A percentile compares a stretch with the other conserved stretches of the same genome.
Evolutionary conservation across 2,888 invertebrate genomes (phyloP).

Genomic region (Lycaena phlaeas): DNA sequence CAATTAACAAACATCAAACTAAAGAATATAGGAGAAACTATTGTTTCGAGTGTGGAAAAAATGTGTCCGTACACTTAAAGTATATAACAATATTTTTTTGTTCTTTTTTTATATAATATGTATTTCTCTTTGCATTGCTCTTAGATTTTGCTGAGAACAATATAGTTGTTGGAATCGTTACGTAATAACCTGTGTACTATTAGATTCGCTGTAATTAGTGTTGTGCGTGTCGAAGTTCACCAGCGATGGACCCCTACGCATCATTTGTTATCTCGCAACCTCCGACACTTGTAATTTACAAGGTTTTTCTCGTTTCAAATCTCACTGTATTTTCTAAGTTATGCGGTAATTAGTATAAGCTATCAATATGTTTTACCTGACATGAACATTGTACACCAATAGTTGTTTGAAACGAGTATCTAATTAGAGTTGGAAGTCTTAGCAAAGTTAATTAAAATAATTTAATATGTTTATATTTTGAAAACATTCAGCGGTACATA

Average conservation of each 20-base stretch:
- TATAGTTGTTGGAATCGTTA: too few relatives aligned
- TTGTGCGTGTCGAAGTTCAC: slow-evolving; percentile 46
- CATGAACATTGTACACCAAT: background rate
- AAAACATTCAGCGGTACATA: too few relatives aligned
- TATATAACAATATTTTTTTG: too few relatives aligned
- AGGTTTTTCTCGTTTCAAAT: slow-evolving; percentile 24
- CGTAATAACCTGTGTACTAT: background rate
- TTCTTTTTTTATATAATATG: too few relatives aligned
- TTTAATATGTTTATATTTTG: background rate
- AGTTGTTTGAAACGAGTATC: slow-evolving; percentile 1
- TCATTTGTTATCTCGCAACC: slow-evolving; percentile 60
- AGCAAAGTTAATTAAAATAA: background rate
- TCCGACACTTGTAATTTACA: slow-evolving; percentile 50
- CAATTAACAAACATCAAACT: too few relatives aligned
- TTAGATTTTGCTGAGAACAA: too few relatives aligned
- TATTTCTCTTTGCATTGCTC: too few relatives aligned
- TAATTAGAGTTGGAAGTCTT: background rate
- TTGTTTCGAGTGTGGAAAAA: too few relatives aligned
- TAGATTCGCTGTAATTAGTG: slow-evolving; percentile 58
- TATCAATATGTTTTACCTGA: background rate
- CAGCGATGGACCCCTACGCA: slow-evolving; percentile 57
- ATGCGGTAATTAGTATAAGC: slow-evolving; percentile 6
- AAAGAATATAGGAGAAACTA: too few relatives aligned
- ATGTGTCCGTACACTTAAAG: too few relatives aligned
- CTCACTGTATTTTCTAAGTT: slow-evolving; percentile 16